Evolutionary conservation across 1,140 invertebrate genomes (phyloP).

Genomic region (Meloidogyne hapla): DNA sequence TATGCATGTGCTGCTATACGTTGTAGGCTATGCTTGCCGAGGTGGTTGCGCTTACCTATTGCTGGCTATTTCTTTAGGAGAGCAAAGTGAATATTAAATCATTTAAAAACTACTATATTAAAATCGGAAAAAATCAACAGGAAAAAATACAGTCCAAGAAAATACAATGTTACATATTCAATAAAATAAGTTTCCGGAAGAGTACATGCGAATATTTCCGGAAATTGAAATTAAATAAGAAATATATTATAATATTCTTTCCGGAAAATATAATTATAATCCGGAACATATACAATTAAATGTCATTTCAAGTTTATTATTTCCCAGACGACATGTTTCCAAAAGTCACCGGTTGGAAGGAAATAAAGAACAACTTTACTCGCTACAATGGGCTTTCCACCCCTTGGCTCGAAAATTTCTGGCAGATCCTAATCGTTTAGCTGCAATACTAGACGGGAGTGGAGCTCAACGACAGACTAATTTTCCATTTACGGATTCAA

Average conservation of each 20-base stretch:
- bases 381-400: slow-evolving; percentile 57
- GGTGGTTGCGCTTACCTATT: slow-evolving; percentile 39
- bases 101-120: too few relatives aligned
- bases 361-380: slow-evolving; percentile 23
- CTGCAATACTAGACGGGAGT: slow-evolving; percentile 23
- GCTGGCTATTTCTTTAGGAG: slow-evolving; percentile 55
- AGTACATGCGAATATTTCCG: too few relatives aligned
- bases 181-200: too few relatives aligned
- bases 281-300: too few relatives aligned
- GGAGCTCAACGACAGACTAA: slow-evolving; percentile 32
- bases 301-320: neutral
- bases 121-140: too few relatives aligned
- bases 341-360: slow-evolving; percentile 32
- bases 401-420: slow-evolving; percentile 52
- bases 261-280: too few relatives aligned
- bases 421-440: slow-evolving; percentile 32
- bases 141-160: too few relatives aligned
- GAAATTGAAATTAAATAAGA: too few relatives aligned
- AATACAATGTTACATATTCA: too few relatives aligned
- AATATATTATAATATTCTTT: too few relatives aligned
- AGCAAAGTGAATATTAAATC: slow-evolving; percentile 34
- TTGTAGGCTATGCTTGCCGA: slow-evolving; percentile 44
- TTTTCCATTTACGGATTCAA: slow-evolving; percentile 38
- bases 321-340: slow-evolving; percentile 29
- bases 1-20: slow-evolving; percentile 58